Evolutionary conservation across 2,113 vertebrate species (phyloP).

Genomic region (Thryonomys swinderianus): DNA sequence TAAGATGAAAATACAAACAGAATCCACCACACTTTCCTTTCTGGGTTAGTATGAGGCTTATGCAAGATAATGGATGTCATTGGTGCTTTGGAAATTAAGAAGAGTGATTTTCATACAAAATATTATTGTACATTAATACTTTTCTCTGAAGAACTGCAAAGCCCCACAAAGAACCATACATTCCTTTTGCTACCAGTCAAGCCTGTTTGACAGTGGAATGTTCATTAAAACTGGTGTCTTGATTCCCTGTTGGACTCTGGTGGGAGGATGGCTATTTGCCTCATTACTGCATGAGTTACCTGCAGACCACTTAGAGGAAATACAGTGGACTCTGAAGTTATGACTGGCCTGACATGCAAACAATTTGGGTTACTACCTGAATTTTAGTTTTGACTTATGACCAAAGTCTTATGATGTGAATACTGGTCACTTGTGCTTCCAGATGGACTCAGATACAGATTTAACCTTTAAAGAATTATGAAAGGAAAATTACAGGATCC

Average conservation of each 20-base stretch:
- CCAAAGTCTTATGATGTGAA: too few relatives aligned
- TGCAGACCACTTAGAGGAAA: background rate
- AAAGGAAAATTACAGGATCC: too few relatives aligned
- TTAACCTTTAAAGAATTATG: too few relatives aligned
- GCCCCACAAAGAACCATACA: background rate
- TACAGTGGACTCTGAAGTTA: too few relatives aligned
- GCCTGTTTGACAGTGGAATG: too few relatives aligned
- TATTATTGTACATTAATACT: background rate
- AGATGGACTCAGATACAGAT: too few relatives aligned
- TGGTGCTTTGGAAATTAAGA: background rate
- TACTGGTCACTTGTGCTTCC: too few relatives aligned
- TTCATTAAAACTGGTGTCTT: accelerated
- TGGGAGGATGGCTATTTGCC: background rate
- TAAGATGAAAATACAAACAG: background rate
- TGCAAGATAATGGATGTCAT: background rate
- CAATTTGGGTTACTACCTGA: too few relatives aligned
- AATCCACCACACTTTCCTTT: background rate
- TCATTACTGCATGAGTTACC: too few relatives aligned
- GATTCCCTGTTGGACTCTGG: background rate
- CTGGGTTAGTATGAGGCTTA: background rate
- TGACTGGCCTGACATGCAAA: too few relatives aligned
- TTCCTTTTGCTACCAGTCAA: background rate
- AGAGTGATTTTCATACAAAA: background rate
- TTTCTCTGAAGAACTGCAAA: background rate
- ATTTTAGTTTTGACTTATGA: too few relatives aligned